Conservation (phyloP, 1,140 invertebrate genomes). For the Olivierus martensii region DNA sequence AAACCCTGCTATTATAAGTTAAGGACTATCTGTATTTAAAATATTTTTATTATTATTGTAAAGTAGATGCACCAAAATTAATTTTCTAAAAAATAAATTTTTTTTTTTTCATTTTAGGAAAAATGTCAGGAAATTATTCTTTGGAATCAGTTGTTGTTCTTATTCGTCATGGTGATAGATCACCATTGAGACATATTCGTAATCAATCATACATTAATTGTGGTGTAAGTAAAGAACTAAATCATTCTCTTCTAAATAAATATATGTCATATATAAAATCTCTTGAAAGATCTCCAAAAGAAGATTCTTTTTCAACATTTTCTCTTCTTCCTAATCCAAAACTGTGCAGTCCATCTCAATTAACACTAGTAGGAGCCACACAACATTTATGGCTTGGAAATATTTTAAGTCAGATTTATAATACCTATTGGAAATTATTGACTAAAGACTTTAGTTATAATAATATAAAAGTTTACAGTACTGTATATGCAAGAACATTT, state of each 20-base stretch:
- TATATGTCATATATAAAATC: constrained; percentile 21
- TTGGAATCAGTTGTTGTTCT: constrained; percentile 48
- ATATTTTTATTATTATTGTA: no score
- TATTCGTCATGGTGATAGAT: constrained; percentile 74
- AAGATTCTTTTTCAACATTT: constrained; percentile 61
- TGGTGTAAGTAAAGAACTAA: constrained; percentile 29
- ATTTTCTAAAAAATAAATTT: no score
- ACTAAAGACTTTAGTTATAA: constrained; percentile 35
- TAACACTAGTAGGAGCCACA: constrained; percentile 50
- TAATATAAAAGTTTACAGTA: constrained; percentile 59
- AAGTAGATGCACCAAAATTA: no score
- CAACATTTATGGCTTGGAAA: constrained; percentile 64
- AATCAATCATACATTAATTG: constrained; percentile 63
- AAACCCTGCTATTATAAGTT: no score
- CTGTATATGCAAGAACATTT: constrained; percentile 69
- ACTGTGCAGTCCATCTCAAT: constrained; percentile 49
- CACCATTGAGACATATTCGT: constrained; percentile 60
- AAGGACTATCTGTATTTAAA: no score
- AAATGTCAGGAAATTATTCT: no score
- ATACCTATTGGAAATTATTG: constrained; percentile 38
- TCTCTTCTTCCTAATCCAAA: constrained; percentile 47
- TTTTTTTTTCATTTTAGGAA: no score
- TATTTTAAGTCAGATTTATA: constrained; percentile 53
- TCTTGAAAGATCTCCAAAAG: constrained; percentile 34
- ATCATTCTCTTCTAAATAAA: constrained; percentile 21